phyloP scores from a whole-genome alignment of 2,888 invertebrate genomes.

The Oscheius sp. region DNA sequence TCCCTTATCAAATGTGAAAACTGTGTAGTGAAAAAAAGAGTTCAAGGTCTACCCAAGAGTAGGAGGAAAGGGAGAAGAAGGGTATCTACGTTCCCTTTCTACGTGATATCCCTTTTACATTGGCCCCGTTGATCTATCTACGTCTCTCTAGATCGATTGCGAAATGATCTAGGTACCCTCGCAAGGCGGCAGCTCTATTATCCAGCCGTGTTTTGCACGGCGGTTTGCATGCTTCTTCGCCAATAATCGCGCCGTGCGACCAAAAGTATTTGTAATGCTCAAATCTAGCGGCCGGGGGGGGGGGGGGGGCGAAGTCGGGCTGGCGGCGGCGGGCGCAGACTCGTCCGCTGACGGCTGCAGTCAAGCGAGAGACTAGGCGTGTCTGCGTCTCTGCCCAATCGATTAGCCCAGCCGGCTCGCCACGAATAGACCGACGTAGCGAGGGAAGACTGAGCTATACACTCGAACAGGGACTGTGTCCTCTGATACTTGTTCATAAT shows the following conservation, averaged over 20 bases:
- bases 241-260: constrained; percentile 27
- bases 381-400: constrained; percentile 13
- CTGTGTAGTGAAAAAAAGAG: background rate
- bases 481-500: background rate
- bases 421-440: too few relatives aligned
- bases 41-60: background rate
- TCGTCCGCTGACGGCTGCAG: background rate
- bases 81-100: background rate
- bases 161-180: background rate
- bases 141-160: background rate
- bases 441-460: too few relatives aligned
- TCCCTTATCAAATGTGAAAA: too few relatives aligned
- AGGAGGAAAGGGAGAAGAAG: background rate
- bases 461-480: too few relatives aligned
- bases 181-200: constrained; percentile 2
- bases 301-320: constrained; percentile 9
- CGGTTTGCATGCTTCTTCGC: constrained; percentile 16
- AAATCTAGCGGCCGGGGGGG: constrained; percentile 21
- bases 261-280: constrained; percentile 32
- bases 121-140: background rate
- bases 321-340: background rate
- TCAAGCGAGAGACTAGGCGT: background rate
- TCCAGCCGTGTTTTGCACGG: constrained; percentile 14
- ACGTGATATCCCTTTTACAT: background rate
- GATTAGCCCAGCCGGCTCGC: background rate